Evolutionary conservation across 2,888 invertebrate genomes (phyloP), one percentile per base, ranked within the genome.

Genomic region (Stenurella melanura): DNA sequence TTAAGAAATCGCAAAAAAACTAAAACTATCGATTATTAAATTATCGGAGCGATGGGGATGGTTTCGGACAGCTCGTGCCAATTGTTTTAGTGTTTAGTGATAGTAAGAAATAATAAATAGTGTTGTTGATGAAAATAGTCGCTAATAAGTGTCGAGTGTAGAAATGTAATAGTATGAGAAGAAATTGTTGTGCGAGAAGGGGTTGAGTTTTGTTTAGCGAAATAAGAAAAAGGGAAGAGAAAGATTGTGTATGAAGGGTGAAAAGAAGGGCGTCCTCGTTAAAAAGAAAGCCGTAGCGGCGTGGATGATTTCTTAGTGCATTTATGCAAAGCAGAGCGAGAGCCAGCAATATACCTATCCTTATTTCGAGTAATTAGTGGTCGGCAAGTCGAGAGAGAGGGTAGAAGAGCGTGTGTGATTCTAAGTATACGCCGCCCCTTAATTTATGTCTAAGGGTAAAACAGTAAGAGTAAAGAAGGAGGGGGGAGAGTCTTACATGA

Each of bases 401-500:
- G 87, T 84, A 85, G 85, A 79, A 83, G 83, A 85, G 86, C 88
- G 88, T 89, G 89, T 89, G 89, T 89, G 88, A 90, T 88, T 89
- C 90, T 87, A 88, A 89, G 88, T 89, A 89, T 87, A 88, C 88
- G 88, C 89, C 89, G 89, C 89, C 89, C 89, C 89, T 89, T 89
- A 89, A 89, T 89, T 89, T 89, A 89, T 89, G 89, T 89, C 89
- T 89, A 88, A 89, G 89, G 89, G 89, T 89, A 89, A 89, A 89
- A 89, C 89, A 89, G 88, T 89, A 89, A 88, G 89, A 88, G 88
- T 87, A 87, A 87, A 86, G 85, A 85, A 80, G 85, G 84, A 82
- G 86, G 83, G 84, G 85, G 83, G 84, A 83, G 84, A 85, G 83
- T 85, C 85, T 86, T 86, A 82, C 83, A 80, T 81, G 84, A 87